These are phyloP conservation scores for Microctonus hyperodae DNA, from an alignment of 2,888 invertebrate species.

Conservation along the genomic window DNA sequence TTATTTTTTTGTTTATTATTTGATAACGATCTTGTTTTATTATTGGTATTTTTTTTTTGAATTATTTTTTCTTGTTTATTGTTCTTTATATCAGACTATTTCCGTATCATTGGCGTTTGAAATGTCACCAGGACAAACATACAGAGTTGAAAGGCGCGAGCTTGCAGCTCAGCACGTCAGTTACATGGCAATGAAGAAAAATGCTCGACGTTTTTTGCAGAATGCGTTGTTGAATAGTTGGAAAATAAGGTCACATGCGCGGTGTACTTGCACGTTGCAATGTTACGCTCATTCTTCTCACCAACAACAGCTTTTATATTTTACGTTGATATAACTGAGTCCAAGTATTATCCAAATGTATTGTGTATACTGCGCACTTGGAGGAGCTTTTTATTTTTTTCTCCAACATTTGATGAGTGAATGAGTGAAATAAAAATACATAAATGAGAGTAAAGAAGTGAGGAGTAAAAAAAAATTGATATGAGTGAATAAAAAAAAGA, in stretches of 20 bases:
- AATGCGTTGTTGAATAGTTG: slow-evolving; percentile 8
- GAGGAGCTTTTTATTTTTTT: neutral
- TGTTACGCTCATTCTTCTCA: slow-evolving; percentile 32
- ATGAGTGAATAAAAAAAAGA: neutral
- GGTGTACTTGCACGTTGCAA: slow-evolving; percentile 21
- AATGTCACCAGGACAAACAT: neutral
- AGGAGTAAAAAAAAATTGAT: neutral
- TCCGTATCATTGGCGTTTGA: slow-evolving; percentile 3
- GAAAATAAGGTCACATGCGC: slow-evolving; percentile 33
- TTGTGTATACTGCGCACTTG: slow-evolving; percentile 15
- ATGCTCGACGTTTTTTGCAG: neutral
- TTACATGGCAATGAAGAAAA: slow-evolving; percentile 13
- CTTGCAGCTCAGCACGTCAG: slow-evolving; percentile 1
- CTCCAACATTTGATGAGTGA: slow-evolving; percentile 1
- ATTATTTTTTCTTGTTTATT: neutral
- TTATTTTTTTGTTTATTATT: neutral
- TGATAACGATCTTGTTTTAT: too few relatives aligned
- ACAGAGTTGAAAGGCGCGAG: slow-evolving; percentile 5
- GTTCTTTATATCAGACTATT: neutral
- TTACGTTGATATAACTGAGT: slow-evolving; percentile 11
- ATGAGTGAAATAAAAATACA: slow-evolving; percentile 1
- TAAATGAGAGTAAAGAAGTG: neutral
- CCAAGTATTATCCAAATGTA: neutral
- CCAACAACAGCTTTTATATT: slow-evolving; percentile 30
- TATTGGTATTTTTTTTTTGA: too few relatives aligned